Percentiles rank a stretch among this genome's conserved stretches.
phyloP scores from a whole-genome alignment of 2,888 invertebrate genomes.

The Cosmorhoe ocellata region DNA sequence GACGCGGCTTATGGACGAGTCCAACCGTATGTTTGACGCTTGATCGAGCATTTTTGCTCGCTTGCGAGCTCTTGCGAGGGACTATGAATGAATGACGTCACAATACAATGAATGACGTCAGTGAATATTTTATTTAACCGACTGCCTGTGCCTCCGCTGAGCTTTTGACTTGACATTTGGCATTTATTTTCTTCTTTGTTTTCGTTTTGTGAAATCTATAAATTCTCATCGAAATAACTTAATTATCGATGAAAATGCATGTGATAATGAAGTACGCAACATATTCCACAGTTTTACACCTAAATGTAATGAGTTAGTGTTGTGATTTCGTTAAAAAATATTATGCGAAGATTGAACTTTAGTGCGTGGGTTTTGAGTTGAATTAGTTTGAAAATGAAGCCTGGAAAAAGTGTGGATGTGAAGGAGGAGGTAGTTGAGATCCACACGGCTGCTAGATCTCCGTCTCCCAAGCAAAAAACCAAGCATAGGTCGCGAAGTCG shows the following conservation, averaged over 20 bases:
- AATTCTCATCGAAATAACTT: conserved; percentile 16
- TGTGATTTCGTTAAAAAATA: conserved; percentile 11
- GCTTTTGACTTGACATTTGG: conserved; percentile 55
- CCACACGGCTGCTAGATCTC: conserved; percentile 65
- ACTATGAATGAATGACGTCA: no score
- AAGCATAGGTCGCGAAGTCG: conserved; percentile 60
- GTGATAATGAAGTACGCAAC: not conserved
- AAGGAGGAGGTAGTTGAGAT: conserved; percentile 75
- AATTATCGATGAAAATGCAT: not conserved
- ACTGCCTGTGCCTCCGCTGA: no score
- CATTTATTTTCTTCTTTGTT: conserved; percentile 42
- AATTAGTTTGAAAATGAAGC: conserved; percentile 58
- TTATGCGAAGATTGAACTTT: conserved; percentile 16
- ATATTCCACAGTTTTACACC: not conserved
- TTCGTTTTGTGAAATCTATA: conserved; percentile 37
- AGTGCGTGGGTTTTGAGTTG: conserved; percentile 40
- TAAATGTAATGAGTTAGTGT: conserved; percentile 8
- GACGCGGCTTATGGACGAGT: no score
- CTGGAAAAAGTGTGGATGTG: conserved; percentile 63
- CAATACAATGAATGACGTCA: no score
- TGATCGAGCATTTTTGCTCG: no score
- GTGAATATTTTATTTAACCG: no score
- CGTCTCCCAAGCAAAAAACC: conserved; percentile 66
- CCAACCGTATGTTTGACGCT: no score
- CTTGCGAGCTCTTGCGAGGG: no score